Conservation (phyloP, 2,113 vertebrate species). For the Notothenia rossii region DNA sequence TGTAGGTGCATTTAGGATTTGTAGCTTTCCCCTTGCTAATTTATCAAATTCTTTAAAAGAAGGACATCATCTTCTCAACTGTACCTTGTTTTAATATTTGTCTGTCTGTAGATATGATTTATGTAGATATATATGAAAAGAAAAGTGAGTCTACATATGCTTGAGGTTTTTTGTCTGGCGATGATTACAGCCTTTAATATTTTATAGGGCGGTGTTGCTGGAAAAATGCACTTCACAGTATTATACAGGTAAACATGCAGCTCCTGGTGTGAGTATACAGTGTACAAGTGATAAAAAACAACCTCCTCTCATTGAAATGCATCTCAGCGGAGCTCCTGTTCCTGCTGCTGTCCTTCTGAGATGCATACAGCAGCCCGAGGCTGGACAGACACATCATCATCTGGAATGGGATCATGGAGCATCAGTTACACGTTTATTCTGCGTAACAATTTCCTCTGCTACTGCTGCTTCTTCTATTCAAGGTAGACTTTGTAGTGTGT, state of each 20-base stretch:
- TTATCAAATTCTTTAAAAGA: no score
- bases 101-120: no score
- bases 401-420: slow-evolving; percentile 24
- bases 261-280: background rate
- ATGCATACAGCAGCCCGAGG: slow-evolving; percentile 18
- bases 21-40: no score
- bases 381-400: slow-evolving; percentile 17
- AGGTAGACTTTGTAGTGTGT: background rate
- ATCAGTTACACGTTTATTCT: slow-evolving; percentile 20
- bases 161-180: background rate
- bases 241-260: background rate
- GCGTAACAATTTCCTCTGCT: slow-evolving; percentile 4
- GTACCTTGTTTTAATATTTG: no score
- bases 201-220: background rate
- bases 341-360: slow-evolving; percentile 29
- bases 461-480: background rate
- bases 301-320: slow-evolving; percentile 29
- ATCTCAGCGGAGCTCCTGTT: slow-evolving; percentile 26
- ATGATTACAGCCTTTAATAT: background rate
- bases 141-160: background rate
- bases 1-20: no score
- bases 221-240: background rate
- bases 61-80: no score
- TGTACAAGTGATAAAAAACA: slow-evolving; percentile 22
- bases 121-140: no score